phyloP scores from a whole-genome alignment of 2,797 vertebrate genomes.

The Lagocephalus sceleratus region DNA sequence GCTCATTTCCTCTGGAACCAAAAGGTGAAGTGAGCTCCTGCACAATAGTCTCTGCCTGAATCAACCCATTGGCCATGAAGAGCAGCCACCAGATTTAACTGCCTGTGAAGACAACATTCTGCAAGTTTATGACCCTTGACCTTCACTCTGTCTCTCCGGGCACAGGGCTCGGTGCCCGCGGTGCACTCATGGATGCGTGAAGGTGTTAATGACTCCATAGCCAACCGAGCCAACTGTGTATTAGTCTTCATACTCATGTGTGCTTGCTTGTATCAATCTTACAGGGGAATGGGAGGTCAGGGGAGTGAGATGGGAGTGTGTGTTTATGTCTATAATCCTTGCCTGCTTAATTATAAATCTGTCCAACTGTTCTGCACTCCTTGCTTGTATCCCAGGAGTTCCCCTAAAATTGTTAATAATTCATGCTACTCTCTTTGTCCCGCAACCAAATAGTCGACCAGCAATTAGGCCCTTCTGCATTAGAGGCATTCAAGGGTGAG shows the following conservation, averaged over 20 bases:
- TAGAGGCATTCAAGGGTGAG: constrained; percentile 24
- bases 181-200: constrained; percentile 47
- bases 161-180: constrained; percentile 21
- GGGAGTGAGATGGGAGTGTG: constrained; percentile 18
- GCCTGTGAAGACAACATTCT: constrained; percentile 63
- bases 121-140: constrained; percentile 70
- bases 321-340: constrained; percentile 64
- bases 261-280: constrained; percentile 10
- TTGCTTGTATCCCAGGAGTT: constrained; percentile 54
- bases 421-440: constrained; percentile 45
- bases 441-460: constrained; percentile 43
- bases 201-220: constrained; percentile 59
- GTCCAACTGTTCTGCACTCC: constrained; percentile 61
- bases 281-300: constrained; percentile 14
- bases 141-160: constrained; percentile 44
- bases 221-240: constrained; percentile 46
- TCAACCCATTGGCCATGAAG: constrained; percentile 48
- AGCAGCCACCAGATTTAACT: constrained; percentile 52
- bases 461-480: constrained; percentile 52
- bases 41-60: constrained; percentile 11
- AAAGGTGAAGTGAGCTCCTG: constrained; percentile 14
- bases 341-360: constrained; percentile 76
- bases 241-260: constrained; percentile 52
- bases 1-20: constrained; percentile 32
- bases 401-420: constrained; percentile 53